These are phyloP conservation scores for Artemisiospiza belli DNA, from an alignment of 2,113 vertebrate species.

Conservation along the genomic window DNA sequence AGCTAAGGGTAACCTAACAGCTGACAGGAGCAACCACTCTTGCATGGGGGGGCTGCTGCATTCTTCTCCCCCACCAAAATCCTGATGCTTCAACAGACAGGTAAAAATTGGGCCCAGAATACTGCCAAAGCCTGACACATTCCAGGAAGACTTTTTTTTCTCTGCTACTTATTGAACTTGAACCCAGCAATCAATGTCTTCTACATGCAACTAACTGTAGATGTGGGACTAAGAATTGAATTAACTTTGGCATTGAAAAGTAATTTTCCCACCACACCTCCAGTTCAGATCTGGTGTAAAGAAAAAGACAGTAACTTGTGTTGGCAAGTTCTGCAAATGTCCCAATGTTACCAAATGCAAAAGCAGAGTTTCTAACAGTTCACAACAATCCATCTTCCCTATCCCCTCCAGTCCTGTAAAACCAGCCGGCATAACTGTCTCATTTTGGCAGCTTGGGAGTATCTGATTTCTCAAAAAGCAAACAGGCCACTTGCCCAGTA, in stretches of 20 bases:
- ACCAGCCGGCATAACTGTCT: background rate
- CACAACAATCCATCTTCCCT: background rate
- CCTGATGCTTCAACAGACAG: background rate
- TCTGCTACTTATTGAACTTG: background rate
- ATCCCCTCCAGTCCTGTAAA: background rate
- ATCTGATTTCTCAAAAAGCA: background rate
- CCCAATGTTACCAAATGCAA: background rate
- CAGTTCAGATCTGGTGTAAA: background rate
- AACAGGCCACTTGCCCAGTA: background rate
- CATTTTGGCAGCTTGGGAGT: background rate
- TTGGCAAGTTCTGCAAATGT: background rate
- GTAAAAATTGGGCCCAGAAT: background rate
- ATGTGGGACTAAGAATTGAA: accelerated
- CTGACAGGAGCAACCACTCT: background rate
- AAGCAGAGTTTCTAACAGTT: background rate
- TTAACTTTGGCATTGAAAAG: background rate
- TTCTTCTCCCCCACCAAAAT: background rate
- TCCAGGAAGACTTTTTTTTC: background rate
- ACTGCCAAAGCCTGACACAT: background rate
- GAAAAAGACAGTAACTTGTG: background rate
- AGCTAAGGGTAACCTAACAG: background rate
- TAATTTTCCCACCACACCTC: background rate
- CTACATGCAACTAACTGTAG: background rate
- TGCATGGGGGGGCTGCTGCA: background rate
- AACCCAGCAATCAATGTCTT: background rate